Evolutionary conservation across 1,140 invertebrate species (phyloP).

Genomic region (Caenorhabditis brenneri): DNA sequence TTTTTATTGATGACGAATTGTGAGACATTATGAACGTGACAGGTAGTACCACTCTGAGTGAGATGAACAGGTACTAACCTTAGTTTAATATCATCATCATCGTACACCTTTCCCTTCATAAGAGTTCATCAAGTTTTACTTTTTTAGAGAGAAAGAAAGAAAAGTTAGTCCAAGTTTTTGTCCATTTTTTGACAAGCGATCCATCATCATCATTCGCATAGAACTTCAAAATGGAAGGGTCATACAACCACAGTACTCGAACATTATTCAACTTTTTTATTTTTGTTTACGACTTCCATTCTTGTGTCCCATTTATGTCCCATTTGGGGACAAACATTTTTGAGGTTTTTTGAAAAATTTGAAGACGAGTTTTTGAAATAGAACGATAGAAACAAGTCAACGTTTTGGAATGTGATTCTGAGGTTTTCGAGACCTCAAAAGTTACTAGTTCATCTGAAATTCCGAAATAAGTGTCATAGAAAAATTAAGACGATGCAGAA

Average conservation of each 20-base stretch:
- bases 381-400: no score
- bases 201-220: slow-evolving; percentile 19
- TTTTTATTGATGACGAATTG: neutral
- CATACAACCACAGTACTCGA: neutral
- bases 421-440: no score
- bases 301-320: neutral
- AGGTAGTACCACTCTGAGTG: neutral
- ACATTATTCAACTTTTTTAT: neutral
- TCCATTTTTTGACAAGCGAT: neutral
- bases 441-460: no score
- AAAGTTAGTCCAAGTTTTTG: slow-evolving; percentile 8
- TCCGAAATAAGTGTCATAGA: no score
- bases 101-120: neutral
- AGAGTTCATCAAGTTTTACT: neutral
- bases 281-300: neutral
- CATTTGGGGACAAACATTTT: neutral
- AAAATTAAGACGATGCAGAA: no score
- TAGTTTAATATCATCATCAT: neutral
- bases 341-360: neutral
- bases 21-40: neutral
- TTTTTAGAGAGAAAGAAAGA: neutral
- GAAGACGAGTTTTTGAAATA: no score
- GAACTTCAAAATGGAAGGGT: neutral
- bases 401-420: no score
- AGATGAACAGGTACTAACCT: neutral